Base-by-base conservation (phyloP, 2,888 invertebrate genomes). In the Tuberolachnus salignus region DNA sequence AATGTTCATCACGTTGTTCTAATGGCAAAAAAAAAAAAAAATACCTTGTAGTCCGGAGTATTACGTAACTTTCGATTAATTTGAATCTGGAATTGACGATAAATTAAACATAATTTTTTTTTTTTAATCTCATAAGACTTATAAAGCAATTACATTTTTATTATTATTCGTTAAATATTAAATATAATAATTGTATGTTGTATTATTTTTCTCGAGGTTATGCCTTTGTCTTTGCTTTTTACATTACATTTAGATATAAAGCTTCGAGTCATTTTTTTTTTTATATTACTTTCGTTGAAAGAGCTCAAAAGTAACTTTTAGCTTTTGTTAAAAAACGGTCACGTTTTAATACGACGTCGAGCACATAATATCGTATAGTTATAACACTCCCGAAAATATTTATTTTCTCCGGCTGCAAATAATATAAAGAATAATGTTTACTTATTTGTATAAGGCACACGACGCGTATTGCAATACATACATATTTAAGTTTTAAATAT, bases 161-260 rank as follows among this genome's bases (percentile, higher is more conserved):
- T 34, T 34, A 4, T 34, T 4, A 34, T 34, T 34, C 34, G 34
- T n/a, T n/a, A n/a, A n/a, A n/a, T n/a, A 6, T 34, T 34, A 34
- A 34, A 34, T 34, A 34, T 4, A 34, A 34, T 34, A 34, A 34
- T 4, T 34, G n/a, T n/a, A n/a, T n/a, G n/a, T n/a, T 51, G 3
- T 26, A 19, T 64, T 42, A 21, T 64, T 51, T 51, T 51, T 26
- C 23, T 6, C 34, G 34, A 21, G 8, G 46, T 14, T 64, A 23
- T 34, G 19, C 19, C 13, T 21, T 73, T 63, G 34, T 63, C 14
- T 63, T 51, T 61, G 26, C 16, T 72, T 9, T 61, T 42, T 63
- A 8, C 51, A 11, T 63, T 63, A 11, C 16, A 73, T 63, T 63
- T 73, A 21, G 19, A 51, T 73, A 63, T 21, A 73, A 63, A 51